Evolutionary conservation across 2,797 vertebrate species (phyloP), one percentile per base, ranked within the genome.

Genomic region (Myiothlypis chrysogaster): DNA sequence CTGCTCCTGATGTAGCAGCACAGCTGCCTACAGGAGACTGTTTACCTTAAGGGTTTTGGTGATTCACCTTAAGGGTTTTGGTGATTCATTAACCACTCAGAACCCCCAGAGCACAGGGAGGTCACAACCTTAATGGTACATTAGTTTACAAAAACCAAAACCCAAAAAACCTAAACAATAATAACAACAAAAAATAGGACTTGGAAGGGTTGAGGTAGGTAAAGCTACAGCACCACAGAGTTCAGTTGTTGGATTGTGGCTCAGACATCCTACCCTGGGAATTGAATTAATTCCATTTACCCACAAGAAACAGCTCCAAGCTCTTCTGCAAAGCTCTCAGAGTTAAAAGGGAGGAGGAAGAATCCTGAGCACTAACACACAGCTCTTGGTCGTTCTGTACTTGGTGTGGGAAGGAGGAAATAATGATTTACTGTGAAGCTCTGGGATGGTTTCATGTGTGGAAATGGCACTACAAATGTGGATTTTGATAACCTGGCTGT

Each of bases 231-330:
- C 17, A 47, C 12, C 8, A 9, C 17, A 71, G 16, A 39, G 4
- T n/a, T 72, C 25, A 53, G 0, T 15, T 53, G 10, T 53, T 57
- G 49, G 37, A 18, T 16, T 39, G 30, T 65, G 4, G 30, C 27
- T 79, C 35, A 65, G 43, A 65, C 2, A 27, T 21, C 12, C 22
- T 35, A 41, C 12, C 9, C 4, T 1, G 0, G 21, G 11, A 34
- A 46, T 8, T 53, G 4, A 12, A 41, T 47, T 57, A 24, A 35
- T 63, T 68, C 57, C 37, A 9, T 32, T 66, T 46, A 3, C 1
- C 13, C 16, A 6, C 7, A 34, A 23, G 27, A 77, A 41, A 12
- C 7, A 34, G 9, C 9, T 65, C 6, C 24, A 35, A 4, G 2
- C 19, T 61, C 19, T 69, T 10, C 35, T 70, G 20, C 22, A 59